phyloP scores from a whole-genome alignment of 2,113 vertebrate genomes.

The Eira barbara region DNA sequence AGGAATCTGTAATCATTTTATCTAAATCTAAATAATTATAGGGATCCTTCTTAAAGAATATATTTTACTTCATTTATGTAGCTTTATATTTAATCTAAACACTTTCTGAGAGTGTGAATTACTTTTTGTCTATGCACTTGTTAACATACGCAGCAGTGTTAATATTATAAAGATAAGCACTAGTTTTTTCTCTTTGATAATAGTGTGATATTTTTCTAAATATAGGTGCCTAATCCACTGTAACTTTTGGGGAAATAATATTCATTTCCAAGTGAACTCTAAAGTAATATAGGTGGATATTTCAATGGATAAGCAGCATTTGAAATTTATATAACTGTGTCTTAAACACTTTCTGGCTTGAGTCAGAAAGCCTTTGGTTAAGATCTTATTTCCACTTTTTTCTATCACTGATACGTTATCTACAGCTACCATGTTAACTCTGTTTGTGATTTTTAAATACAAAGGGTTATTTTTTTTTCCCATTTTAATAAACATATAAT shows the following conservation, averaged over 20 bases:
- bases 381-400: neutral
- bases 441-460: neutral
- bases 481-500: no score
- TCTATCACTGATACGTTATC: neutral
- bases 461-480: neutral
- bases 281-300: neutral
- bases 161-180: neutral
- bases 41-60: neutral
- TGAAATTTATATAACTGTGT: neutral
- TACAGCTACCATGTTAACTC: neutral
- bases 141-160: neutral
- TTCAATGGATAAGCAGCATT: neutral
- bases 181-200: neutral
- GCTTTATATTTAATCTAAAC: slow-evolving; percentile 9
- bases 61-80: neutral
- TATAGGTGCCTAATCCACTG: neutral
- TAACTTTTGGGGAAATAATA: neutral
- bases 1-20: neutral
- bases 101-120: neutral
- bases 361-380: neutral
- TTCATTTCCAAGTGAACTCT: neutral
- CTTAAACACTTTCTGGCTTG: neutral
- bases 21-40: neutral
- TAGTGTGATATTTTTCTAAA: neutral
- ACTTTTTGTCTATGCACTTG: neutral